phyloP scores from a whole-genome alignment of 2,113 vertebrate genomes.

The Eubucco bourcierii region DNA sequence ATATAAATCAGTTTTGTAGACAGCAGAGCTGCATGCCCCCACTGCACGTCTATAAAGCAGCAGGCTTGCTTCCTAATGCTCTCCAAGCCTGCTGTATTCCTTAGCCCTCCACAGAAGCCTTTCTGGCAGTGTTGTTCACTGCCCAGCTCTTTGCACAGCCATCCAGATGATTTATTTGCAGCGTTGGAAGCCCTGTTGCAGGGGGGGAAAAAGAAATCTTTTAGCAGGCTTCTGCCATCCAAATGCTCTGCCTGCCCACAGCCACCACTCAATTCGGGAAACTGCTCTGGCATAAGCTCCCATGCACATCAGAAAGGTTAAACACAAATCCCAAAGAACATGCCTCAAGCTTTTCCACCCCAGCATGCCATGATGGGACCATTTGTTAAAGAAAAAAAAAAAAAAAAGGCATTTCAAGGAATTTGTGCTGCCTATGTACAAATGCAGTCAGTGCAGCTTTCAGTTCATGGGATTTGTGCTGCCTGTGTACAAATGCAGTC shows the following conservation, averaged over 20 bases:
- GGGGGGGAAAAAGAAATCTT: conserved; percentile 28
- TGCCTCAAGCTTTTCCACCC: background rate
- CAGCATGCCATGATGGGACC: background rate
- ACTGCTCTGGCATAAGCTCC: background rate
- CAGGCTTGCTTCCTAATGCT: conserved; percentile 23
- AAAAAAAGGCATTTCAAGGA: background rate
- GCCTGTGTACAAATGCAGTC: too few species aligned
- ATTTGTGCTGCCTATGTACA: background rate
- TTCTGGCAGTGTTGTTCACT: conserved; percentile 38
- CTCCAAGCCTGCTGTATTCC: conserved; percentile 21
- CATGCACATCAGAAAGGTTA: background rate
- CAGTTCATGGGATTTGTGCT: too few species aligned
- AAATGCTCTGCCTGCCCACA: background rate
- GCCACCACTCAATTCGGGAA: background rate
- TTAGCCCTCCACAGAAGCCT: conserved; percentile 30
- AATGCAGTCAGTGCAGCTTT: background rate
- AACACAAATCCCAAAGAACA: background rate
- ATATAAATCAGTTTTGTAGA: conserved; percentile 33
- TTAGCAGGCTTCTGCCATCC: conserved; percentile 15
- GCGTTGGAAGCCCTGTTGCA: background rate
- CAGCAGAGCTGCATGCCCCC: conserved; percentile 5
- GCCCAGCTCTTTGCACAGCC: conserved; percentile 20
- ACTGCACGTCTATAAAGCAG: conserved; percentile 25
- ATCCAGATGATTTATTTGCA: conserved; percentile 37
- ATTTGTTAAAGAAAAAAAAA: background rate